Conservation (phyloP, 2,888 invertebrate genomes). For the Anarsia innoxiella region DNA sequence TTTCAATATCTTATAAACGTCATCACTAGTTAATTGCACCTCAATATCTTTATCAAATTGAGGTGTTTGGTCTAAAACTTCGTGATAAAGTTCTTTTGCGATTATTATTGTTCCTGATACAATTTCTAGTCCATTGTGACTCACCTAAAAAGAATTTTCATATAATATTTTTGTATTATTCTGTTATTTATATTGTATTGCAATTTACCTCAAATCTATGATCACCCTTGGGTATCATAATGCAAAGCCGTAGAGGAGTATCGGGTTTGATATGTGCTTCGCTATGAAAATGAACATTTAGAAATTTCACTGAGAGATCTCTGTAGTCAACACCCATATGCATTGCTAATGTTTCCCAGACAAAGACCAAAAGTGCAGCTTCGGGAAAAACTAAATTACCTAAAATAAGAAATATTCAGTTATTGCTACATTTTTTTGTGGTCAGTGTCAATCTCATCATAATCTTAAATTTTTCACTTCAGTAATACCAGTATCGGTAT, state of each 20-base stretch:
- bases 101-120: neutral
- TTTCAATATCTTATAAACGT: neutral
- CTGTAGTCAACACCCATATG: constrained; percentile 43
- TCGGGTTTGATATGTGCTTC: constrained; percentile 20
- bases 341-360: constrained; percentile 72
- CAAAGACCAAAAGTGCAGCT: constrained; percentile 65
- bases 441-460: neutral
- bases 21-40: neutral
- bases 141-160: neutral
- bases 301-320: constrained; percentile 28
- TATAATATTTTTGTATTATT: neutral
- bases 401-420: constrained; percentile 16
- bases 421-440: neutral
- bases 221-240: neutral
- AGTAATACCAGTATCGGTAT: neutral
- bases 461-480: neutral
- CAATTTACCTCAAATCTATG: neutral
- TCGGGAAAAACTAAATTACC: constrained; percentile 81
- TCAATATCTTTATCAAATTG: neutral
- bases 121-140: neutral
- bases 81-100: neutral
- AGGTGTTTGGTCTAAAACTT: no score
- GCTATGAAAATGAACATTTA: constrained; percentile 21
- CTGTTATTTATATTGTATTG: neutral
- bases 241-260: constrained; percentile 15